Base-by-base conservation (phyloP, 2,113 vertebrate species). In the Chrysemys picta region DNA sequence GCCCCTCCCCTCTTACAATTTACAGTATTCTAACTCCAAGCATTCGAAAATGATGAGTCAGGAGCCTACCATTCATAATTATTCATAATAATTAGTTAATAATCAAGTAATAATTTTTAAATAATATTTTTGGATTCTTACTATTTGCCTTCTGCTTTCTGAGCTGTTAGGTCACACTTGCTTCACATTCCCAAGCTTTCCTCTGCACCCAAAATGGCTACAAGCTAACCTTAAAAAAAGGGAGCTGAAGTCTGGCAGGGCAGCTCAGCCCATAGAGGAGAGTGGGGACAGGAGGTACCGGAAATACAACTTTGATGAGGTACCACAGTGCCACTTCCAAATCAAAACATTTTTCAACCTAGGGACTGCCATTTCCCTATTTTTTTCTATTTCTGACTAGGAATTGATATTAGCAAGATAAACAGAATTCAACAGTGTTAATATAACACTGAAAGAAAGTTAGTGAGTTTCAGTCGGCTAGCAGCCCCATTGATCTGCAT, bases 401-500 rank as follows among this genome's bases (percentile, higher is more conserved):
- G 31, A 69, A 69, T 14, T 17, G 35, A 35, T n/a, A n/a, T n/a
- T 52, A 82, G 75, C 45, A 88, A 84, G 75, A 6, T 38, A 21
- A 42, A 21, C 80, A 72, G 53, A 57, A 4, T 2, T 9, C 54
- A 88, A 52, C 81, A 54, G 5, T 0, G 5, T 10, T 57, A 56
- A 76, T 54, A 42, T 54, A 49, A 69, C 1, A 1, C 50, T 94
- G 94, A 94, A 97, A 94, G 95, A 89, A 90, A 95, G 86, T 45
- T 42, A 92, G 93, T 4, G 0, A 89, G 53, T 72, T 82, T 53
- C 21, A 8, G 85, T 86, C 89, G 0, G 0, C 80, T 92, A 85
- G 90, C 87, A 95, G 85, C 72, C 72, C 84, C 78, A 4, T 95
- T 95, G 93, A 91, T 93, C 91, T 84, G 87, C 72, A 91, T 91